These are phyloP conservation scores for Bubo scandiacus DNA, from an alignment of 2,113 vertebrate species.

Conservation along the genomic window DNA sequence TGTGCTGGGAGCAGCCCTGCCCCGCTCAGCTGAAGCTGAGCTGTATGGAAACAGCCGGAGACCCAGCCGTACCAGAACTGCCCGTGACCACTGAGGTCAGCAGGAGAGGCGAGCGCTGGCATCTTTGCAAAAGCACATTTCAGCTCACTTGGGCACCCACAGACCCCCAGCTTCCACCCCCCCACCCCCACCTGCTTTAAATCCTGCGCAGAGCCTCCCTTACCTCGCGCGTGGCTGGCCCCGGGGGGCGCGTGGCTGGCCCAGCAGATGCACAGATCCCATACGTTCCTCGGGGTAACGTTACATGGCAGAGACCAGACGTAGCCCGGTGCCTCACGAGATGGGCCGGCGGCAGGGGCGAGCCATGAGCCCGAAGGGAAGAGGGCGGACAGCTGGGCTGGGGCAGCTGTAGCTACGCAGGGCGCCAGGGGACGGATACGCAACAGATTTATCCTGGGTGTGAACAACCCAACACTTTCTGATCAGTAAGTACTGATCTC, in stretches of 20 bases:
- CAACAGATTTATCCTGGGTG: not conserved
- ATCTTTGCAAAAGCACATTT: not conserved
- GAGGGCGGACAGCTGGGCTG: not conserved
- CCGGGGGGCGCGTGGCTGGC: not conserved
- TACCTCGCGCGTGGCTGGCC: not conserved
- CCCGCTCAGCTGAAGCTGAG: not conserved
- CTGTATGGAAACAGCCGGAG: not conserved
- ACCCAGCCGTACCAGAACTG: not conserved
- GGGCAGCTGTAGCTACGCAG: not conserved
- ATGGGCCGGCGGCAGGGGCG: fast-evolving
- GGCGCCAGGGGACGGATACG: fast-evolving
- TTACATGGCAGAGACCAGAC: not conserved
- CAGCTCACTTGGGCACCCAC: not conserved
- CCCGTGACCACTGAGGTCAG: not conserved
- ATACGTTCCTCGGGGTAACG: fast-evolving
- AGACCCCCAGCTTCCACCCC: not conserved
- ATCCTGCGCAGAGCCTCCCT: not conserved
- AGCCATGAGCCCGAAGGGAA: fast-evolving
- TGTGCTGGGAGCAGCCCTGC: not conserved
- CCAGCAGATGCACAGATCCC: not conserved
- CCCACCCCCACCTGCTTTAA: fast-evolving
- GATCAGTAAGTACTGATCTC: fast-evolving
- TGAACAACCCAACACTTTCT: not conserved
- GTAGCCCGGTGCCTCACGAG: fast-evolving
- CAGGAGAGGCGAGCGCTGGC: fast-evolving